These are phyloP conservation scores for Sander vitreus DNA, from an alignment of 2,113 vertebrate species.

Conservation along the genomic window DNA sequence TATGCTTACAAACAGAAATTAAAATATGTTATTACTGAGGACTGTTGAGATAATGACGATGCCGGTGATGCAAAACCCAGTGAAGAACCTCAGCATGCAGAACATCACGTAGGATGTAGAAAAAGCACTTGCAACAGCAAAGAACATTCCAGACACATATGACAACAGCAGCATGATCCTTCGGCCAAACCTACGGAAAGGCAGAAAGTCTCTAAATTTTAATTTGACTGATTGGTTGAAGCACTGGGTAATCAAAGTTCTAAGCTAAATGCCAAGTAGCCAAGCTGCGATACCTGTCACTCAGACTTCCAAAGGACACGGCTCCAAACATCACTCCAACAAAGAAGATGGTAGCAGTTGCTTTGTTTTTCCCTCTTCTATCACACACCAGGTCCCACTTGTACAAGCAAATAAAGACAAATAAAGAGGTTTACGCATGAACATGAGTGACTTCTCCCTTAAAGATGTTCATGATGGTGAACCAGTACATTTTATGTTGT, in stretches of 20 bases:
- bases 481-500: background rate
- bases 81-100: conserved; percentile 80
- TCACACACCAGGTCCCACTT: conserved; percentile 92
- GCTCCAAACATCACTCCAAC: conserved; percentile 87
- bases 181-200: conserved; percentile 76
- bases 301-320: conserved; percentile 85
- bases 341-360: conserved; percentile 88
- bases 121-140: conserved; percentile 79
- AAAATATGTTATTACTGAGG: conserved; percentile 72
- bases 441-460: background rate
- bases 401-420: background rate
- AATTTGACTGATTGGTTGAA: background rate
- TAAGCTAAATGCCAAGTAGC: background rate
- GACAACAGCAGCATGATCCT: conserved; percentile 80
- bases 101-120: conserved; percentile 82
- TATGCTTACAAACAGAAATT: background rate
- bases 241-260: background rate
- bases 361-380: conserved; percentile 84
- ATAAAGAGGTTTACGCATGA: background rate
- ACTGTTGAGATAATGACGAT: conserved; percentile 78
- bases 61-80: conserved; percentile 82
- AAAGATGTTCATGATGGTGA: background rate
- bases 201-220: background rate
- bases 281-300: conserved; percentile 84
- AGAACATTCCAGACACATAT: conserved; percentile 69